Base-by-base conservation (phyloP, 2,797 vertebrate species). In the Ctenopoma multispine region DNA sequence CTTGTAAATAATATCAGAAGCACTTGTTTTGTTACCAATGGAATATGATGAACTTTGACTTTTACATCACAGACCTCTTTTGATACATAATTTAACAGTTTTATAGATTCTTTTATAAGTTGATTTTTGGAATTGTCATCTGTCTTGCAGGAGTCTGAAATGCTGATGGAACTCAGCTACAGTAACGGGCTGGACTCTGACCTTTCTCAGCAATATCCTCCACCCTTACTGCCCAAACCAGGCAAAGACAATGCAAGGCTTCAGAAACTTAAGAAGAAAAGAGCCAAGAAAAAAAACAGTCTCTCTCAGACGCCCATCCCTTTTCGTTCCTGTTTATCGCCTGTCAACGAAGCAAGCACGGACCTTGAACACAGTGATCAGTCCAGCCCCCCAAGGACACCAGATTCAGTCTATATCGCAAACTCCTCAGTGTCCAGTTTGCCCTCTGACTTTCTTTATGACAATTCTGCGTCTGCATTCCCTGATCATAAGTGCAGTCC, bases 331-430 rank as follows among this genome's bases (percentile, higher is more conserved):
- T 97, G 93, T 56, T 91, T 99, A 62, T 99, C 97, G 0, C 98
- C 98, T 0, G 97, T 99, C 60, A 97, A 95, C 0, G 98, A 99
- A 85, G 96, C 95, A 3, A 96, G 96, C 85, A 90, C 96, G 0
- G 96, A 98, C 70, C 90, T 95, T 0, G 97, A 99, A 70, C 76
- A 92, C 85, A 91, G 92, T 17, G 94, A 95, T 53, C 83, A 87
- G 73, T 90, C 87, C 50, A 93, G 92, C 54, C 92, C 94, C 17
- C 89, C 93, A 13, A 85, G 65, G 74, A 89, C 93, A 20, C 94
- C 93, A 1, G 92, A 94, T 43, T 85, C 88, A 17, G 56, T 72
- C 43, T 79, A 81, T 31, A 50, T 75, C 2, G 81, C 85, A 0
- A 60, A 92, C 31, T 86, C 64, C 1, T 79, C 84, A 2, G 65